These are phyloP conservation scores for Drepana arcuata DNA, from an alignment of 1,140 invertebrate species.

Conservation along the genomic window DNA sequence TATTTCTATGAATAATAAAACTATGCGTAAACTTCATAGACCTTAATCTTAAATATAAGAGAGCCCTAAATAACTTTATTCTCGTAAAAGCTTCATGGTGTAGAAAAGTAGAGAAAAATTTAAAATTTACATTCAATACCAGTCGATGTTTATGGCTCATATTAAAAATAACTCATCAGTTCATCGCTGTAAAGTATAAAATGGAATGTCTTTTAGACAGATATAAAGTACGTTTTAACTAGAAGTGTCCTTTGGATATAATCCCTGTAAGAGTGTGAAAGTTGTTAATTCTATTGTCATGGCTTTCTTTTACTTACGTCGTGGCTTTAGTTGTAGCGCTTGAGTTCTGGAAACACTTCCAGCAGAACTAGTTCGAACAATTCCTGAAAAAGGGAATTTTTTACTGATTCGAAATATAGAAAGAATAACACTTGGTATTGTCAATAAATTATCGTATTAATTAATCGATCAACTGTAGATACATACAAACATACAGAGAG, in stretches of 20 bases:
- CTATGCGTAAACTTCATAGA: no score
- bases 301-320: constrained; percentile 15
- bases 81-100: no score
- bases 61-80: no score
- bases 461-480: no score
- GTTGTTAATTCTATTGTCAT: constrained; percentile 28
- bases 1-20: no score
- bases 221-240: constrained; percentile 6
- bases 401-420: neutral
- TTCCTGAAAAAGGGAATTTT: constrained; percentile 74
- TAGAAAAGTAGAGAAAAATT: neutral
- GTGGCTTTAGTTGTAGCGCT: constrained; percentile 60
- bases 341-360: constrained; percentile 84
- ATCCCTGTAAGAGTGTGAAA: constrained; percentile 29
- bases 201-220: constrained; percentile 22
- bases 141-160: no score
- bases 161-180: no score
- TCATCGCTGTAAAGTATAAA: no score
- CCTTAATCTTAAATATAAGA: no score
- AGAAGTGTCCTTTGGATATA: constrained; percentile 18
- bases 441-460: no score
- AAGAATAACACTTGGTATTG: neutral
- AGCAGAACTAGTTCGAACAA: constrained; percentile 81
- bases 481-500: no score
- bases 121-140: no score